phyloP scores from a whole-genome alignment of 2,797 vertebrate species.

The Centropyge bicolor region DNA sequence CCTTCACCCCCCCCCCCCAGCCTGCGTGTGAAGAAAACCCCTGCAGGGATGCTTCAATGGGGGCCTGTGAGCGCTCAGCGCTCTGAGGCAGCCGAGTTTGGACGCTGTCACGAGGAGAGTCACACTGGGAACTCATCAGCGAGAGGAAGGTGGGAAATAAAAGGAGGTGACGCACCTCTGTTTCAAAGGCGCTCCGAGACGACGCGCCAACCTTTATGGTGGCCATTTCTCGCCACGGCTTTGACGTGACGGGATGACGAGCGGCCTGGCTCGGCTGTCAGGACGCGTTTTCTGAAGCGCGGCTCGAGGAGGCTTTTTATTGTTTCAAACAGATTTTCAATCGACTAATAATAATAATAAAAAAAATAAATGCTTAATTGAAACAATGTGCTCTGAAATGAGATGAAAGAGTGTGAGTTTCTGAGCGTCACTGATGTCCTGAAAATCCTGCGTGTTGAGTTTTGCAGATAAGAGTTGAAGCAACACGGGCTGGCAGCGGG shows the following conservation, averaged over 20 bases:
- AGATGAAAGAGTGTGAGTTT: constrained; percentile 78
- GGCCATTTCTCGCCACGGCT: constrained; percentile 23
- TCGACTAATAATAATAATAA: constrained; percentile 26
- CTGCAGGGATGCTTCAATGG: constrained; percentile 90
- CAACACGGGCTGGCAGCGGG: constrained; percentile 50
- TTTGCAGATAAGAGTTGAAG: constrained; percentile 82
- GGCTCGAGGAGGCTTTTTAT: constrained; percentile 34
- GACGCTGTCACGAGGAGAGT: constrained; percentile 89
- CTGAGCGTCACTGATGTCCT: constrained; percentile 67
- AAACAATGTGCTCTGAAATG: constrained; percentile 74
- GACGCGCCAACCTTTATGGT: constrained; percentile 47
- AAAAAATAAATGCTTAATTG: constrained; percentile 69
- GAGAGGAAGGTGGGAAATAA: constrained; percentile 81
- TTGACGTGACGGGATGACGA: constrained; percentile 30
- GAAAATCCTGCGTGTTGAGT: constrained; percentile 76
- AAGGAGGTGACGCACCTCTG: constrained; percentile 74
- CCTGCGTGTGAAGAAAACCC: constrained; percentile 80
- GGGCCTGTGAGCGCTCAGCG: constrained; percentile 80
- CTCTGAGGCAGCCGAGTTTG: constrained; percentile 83
- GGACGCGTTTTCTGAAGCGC: constrained; percentile 40
- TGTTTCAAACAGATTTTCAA: constrained; percentile 64
- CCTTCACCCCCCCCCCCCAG: constrained; percentile 74
- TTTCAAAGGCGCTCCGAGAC: constrained; percentile 62
- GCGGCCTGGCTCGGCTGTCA: constrained; percentile 46
- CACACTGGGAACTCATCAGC: constrained; percentile 85